phyloP scores from a whole-genome alignment of 1,140 invertebrate species.

The Pachyrhynchus sulphureomaculatus region DNA sequence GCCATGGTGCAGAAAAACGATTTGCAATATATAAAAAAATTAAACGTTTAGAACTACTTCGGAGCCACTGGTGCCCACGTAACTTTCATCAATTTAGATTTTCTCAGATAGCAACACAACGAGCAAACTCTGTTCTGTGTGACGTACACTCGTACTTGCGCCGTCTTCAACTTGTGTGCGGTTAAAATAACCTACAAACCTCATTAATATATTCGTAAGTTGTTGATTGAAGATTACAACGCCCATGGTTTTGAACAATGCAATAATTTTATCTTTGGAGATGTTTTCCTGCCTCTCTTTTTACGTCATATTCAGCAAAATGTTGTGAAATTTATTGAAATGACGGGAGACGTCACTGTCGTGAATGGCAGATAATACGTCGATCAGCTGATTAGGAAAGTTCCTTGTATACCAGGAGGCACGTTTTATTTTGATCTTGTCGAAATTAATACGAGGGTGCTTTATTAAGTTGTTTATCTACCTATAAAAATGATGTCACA shows the following conservation, averaged over 20 bases:
- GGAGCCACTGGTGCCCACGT: slow-evolving; percentile 14
- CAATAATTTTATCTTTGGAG: slow-evolving; percentile 2
- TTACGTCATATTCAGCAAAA: no score
- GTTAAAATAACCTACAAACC: slow-evolving; percentile 16
- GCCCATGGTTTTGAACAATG: no score
- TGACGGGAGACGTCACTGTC: no score
- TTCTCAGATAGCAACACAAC: background rate
- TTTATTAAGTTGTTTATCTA: no score
- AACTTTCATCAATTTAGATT: slow-evolving; percentile 1
- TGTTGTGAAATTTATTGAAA: no score
- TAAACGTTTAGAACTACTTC: background rate
- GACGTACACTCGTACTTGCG: slow-evolving; percentile 17
- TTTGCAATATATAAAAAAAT: background rate
- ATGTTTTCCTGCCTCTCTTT: slow-evolving; percentile 5
- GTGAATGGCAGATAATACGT: no score
- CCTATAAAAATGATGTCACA: no score
- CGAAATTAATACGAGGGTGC: no score
- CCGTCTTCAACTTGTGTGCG: background rate
- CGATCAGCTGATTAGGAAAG: no score
- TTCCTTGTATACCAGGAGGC: no score
- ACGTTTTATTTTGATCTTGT: no score
- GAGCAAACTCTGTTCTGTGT: background rate
- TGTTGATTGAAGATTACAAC: background rate
- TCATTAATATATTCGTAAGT: background rate
- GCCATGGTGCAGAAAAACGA: slow-evolving; percentile 59